Evolutionary conservation across 2,888 invertebrate genomes (phyloP).

Genomic region (Synanthedon formicaeformis): DNA sequence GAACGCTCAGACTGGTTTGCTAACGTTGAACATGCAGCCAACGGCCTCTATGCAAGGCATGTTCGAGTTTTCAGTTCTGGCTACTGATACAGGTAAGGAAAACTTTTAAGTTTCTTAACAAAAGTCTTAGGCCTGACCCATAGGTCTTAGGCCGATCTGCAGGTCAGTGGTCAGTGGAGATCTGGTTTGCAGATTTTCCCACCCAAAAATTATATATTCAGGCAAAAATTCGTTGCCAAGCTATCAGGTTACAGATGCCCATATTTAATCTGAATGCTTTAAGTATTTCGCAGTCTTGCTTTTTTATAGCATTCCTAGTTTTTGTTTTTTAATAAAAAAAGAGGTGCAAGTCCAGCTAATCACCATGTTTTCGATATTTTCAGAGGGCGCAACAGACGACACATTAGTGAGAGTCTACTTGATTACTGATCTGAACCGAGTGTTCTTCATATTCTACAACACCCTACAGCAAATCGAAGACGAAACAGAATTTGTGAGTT

Average conservation of each 20-base stretch:
- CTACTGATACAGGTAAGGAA: constrained; percentile 58
- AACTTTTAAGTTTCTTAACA: not conserved
- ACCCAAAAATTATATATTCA: no score
- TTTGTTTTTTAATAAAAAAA: no score
- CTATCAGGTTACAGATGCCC: no score
- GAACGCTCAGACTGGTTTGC: constrained; percentile 44
- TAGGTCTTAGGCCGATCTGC: no score
- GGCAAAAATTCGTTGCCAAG: no score
- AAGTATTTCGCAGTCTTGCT: no score
- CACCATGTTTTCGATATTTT: constrained; percentile 7
- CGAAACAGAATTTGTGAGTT: constrained; percentile 59
- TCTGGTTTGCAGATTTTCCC: no score
- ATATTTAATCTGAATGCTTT: no score
- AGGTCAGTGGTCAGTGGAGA: no score
- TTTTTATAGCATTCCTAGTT: no score
- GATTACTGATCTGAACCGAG: constrained; percentile 67
- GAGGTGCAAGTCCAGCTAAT: no score
- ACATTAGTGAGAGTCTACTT: constrained; percentile 69
- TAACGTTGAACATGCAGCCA: constrained; percentile 63
- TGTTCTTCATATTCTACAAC: constrained; percentile 70
- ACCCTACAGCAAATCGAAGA: constrained; percentile 41
- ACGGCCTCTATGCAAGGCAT: constrained; percentile 70
- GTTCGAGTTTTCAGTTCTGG: constrained; percentile 69
- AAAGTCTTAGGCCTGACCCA: not conserved
- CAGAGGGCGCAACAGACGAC: constrained; percentile 45